Conservation (phyloP, 2,797 vertebrate genomes). For the Aulostomus chinensis region DNA sequence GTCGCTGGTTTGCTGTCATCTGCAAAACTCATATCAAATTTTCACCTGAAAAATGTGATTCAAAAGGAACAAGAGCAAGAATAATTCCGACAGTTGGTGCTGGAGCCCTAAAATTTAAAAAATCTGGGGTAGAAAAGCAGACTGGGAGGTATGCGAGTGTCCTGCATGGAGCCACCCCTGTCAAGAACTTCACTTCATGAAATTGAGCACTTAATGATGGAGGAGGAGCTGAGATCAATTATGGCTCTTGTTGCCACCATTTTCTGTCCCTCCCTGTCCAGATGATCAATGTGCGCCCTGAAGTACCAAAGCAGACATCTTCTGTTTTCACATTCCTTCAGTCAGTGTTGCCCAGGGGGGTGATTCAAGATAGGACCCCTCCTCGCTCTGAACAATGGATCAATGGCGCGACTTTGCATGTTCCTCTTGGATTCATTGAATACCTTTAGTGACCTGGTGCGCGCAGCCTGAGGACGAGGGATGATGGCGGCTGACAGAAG, state of each 20-base stretch:
- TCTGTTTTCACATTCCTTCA: slow-evolving; percentile 54
- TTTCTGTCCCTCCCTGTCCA: background rate
- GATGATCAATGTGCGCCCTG: slow-evolving; percentile 36
- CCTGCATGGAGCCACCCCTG: no score
- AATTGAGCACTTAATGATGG: slow-evolving; percentile 16
- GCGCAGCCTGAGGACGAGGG: slow-evolving; percentile 34
- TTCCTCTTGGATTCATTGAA: slow-evolving; percentile 32
- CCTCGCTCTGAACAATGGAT: slow-evolving; percentile 58
- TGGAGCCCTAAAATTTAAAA: no score
- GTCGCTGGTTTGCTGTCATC: no score
- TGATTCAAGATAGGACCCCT: slow-evolving; percentile 55
- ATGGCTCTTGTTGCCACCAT: slow-evolving; percentile 10
- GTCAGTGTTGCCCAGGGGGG: slow-evolving; percentile 22
- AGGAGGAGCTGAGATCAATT: no score
- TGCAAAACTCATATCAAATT: no score
- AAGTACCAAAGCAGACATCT: slow-evolving; percentile 25
- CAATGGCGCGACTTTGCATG: slow-evolving; percentile 63
- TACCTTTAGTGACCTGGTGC: slow-evolving; percentile 53
- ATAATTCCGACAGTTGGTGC: no score
- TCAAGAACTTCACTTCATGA: no score
- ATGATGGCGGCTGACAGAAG: background rate
- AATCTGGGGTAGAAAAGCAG: no score
- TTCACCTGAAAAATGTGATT: no score
- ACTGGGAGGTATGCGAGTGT: no score
- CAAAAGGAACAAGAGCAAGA: no score